Conservation (phyloP, 2,888 invertebrate genomes). For the Apotomis betuletana region DNA sequence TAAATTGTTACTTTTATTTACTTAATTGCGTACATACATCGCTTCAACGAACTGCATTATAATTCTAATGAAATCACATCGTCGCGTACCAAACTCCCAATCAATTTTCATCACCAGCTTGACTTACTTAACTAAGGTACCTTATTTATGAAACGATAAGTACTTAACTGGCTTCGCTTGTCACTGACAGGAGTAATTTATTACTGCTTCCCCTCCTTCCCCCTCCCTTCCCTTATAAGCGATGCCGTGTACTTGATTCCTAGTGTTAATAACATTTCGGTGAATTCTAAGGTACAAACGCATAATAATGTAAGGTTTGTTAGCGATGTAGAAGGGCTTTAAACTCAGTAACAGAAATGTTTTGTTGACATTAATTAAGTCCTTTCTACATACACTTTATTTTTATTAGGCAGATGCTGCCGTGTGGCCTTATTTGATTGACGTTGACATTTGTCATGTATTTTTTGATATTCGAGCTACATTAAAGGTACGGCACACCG, state of each 20-base stretch:
- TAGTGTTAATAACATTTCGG: slow-evolving; percentile 62
- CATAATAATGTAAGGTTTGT: neutral
- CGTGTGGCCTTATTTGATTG: too few species aligned
- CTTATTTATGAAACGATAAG: slow-evolving; percentile 67
- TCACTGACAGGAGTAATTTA: slow-evolving; percentile 78
- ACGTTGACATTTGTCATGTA: too few species aligned
- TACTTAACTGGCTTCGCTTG: slow-evolving; percentile 71
- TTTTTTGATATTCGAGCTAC: too few species aligned
- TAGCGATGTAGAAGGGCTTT: too few species aligned
- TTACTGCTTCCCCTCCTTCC: slow-evolving; percentile 64
- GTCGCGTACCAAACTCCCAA: neutral
- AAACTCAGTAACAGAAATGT: too few species aligned
- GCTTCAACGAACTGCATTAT: too few species aligned
- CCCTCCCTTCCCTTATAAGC: slow-evolving; percentile 63
- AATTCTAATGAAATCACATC: neutral
- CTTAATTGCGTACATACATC: too few species aligned
- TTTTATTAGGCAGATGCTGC: too few species aligned
- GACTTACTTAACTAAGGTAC: slow-evolving; percentile 43
- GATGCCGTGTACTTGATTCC: slow-evolving; percentile 69
- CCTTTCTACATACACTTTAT: too few species aligned
- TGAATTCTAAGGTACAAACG: neutral
- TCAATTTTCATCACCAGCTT: slow-evolving; percentile 25
- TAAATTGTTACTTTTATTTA: too few species aligned
- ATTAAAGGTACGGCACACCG: too few species aligned
- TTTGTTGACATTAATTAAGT: too few species aligned